phyloP scores from a whole-genome alignment of 2,888 invertebrate species.

The Drosophila kokeensis region DNA sequence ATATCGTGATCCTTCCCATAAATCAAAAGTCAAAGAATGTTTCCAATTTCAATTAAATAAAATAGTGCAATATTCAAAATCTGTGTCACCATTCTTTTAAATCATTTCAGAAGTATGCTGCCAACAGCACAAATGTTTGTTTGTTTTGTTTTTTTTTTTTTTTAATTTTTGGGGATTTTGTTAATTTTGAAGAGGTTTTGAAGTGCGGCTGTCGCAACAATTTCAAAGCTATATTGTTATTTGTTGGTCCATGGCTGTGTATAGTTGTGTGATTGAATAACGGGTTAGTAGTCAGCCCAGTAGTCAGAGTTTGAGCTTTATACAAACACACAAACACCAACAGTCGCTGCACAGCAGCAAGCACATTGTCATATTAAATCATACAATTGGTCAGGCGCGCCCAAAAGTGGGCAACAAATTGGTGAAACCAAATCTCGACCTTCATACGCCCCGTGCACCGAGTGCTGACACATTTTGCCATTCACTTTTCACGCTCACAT shows the following conservation, averaged over 20 bases:
- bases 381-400: conserved; percentile 65
- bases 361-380: conserved; percentile 70
- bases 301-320: background rate
- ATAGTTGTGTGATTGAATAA: conserved; percentile 64
- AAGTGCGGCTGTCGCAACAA: conserved; percentile 14
- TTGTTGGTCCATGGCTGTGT: conserved; percentile 30
- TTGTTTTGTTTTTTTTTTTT: background rate
- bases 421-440: conserved; percentile 51
- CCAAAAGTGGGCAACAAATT: conserved; percentile 52
- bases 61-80: background rate
- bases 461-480: conserved; percentile 70
- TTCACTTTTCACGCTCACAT: conserved; percentile 72
- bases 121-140: background rate
- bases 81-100: background rate
- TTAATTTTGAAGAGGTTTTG: conserved; percentile 22
- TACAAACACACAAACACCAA: conserved; percentile 10
- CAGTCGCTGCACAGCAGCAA: conserved; percentile 27
- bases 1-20: background rate
- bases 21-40: background rate
- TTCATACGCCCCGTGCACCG: conserved; percentile 28
- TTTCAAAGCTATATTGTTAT: conserved; percentile 31
- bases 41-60: conserved; percentile 1
- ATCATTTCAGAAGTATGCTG: background rate
- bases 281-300: conserved; percentile 59
- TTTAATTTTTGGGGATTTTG: too few species aligned